Evolutionary conservation across 2,797 vertebrate species (phyloP), one percentile per base, ranked within the genome.

Genomic region (Stomatorhinus walkeri): DNA sequence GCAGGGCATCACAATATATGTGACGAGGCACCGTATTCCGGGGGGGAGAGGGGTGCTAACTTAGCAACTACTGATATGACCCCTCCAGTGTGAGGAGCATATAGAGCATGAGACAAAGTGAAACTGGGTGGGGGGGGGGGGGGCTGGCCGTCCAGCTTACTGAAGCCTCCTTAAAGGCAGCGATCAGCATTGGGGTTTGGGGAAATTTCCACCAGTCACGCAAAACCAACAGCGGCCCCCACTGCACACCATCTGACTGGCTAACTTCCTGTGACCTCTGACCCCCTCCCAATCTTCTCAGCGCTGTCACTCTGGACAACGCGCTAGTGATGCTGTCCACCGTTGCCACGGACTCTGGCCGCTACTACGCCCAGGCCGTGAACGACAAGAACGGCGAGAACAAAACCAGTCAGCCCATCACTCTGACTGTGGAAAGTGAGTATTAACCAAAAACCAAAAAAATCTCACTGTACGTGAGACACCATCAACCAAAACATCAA

Each of bases 381-480:
- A 99, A 99, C 0, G 98, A 99, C 95, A 99, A 98, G 95, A 99
- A 99, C 0, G 98, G 98, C 0, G 98, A 99, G 92, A 99, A 99
- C 96, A 99, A 99, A 95, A 99, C 98, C 54, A 99, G 98, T 92
- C 97, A 98, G 93, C 97, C 98, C 59, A 95, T 99, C 94, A 95
- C 94, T 0, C 96, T 99, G 79, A 95, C 94, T 0, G 98, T 99
- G 92, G 97, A 98, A 92, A 98, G 98, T 99, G 95, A 97, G 97
- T 95, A 61, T 32, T 36, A 43, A 19, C 6, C 36, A 4, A 81
- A 51, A 87, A 89, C 87, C 83, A 89, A 88, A 56, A 49, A 43
- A 24, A 10, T 9, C 59, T 52, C 59, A 64, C 32, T 40, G 89
- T 61, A 28, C 19, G 28, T 19, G 52, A 87, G 14, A 87, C 85